phyloP scores from a whole-genome alignment of 1,140 invertebrate species.

The Leptestheria dahalacensis region DNA sequence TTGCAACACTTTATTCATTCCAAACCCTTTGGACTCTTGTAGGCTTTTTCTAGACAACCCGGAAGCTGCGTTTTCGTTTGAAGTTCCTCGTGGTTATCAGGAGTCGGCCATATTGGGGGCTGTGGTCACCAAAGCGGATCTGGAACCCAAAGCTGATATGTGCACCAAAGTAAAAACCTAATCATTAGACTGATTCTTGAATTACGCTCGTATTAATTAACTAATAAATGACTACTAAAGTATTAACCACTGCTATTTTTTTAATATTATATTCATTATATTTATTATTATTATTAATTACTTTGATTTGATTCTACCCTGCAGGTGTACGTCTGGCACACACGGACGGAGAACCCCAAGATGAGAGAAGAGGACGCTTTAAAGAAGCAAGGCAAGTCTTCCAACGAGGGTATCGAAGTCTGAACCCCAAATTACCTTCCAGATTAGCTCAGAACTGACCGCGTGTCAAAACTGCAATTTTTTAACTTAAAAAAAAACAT shows the following conservation, averaged over 20 bases:
- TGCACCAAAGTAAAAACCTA: slow-evolving; percentile 58
- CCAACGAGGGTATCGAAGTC: background rate
- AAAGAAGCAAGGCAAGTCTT: background rate
- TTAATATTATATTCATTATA: too few species aligned
- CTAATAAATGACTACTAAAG: too few species aligned
- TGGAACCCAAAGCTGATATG: slow-evolving; percentile 76
- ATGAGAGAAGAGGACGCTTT: slow-evolving; percentile 26
- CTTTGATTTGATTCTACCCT: slow-evolving; percentile 18
- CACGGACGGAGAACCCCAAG: slow-evolving; percentile 70
- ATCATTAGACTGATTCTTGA: too few species aligned
- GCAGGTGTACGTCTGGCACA: slow-evolving; percentile 89
- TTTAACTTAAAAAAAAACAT: too few species aligned
- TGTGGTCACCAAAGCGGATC: slow-evolving; percentile 52
- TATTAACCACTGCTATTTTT: too few species aligned
- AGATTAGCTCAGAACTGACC: too few species aligned
- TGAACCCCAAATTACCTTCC: too few species aligned
- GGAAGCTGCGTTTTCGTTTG: slow-evolving; percentile 64
- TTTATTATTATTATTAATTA: background rate
- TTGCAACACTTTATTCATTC: too few species aligned
- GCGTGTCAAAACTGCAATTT: too few species aligned
- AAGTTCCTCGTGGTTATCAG: slow-evolving; percentile 72
- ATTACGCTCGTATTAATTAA: too few species aligned
- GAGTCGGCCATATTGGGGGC: slow-evolving; percentile 79
- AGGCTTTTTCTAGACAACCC: slow-evolving; percentile 53
- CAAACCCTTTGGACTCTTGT: too few species aligned